Evolutionary conservation across 2,888 invertebrate species (phyloP).

Genomic region (Hemithea aestivaria): DNA sequence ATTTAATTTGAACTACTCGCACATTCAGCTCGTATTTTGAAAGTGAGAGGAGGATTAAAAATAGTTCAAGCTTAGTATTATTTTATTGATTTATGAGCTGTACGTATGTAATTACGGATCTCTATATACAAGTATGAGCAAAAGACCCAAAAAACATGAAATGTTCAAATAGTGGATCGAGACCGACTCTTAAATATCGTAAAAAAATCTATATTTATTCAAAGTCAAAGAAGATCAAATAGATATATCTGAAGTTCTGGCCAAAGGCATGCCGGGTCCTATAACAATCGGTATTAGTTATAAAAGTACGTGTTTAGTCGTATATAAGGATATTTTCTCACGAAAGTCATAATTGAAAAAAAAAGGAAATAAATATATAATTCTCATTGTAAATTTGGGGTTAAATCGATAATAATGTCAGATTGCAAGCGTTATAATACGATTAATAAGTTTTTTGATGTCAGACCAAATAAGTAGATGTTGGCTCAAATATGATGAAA

Average conservation of each 20-base stretch:
- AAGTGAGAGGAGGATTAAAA: conserved; percentile 13
- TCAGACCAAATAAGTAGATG: conserved; percentile 54
- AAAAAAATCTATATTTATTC: too few relatives aligned
- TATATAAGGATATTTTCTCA: too few relatives aligned
- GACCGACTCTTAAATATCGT: too few relatives aligned
- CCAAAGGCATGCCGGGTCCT: too few relatives aligned
- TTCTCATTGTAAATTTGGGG: conserved; percentile 30
- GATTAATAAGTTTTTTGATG: conserved; percentile 60
- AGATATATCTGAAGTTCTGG: too few relatives aligned
- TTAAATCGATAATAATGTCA: conserved; percentile 51
- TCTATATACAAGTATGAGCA: too few relatives aligned
- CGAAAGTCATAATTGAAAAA: background rate
- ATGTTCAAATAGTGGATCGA: too few relatives aligned
- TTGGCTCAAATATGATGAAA: conserved; percentile 62
- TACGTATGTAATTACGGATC: too few relatives aligned
- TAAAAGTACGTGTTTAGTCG: too few relatives aligned
- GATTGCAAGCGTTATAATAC: conserved; percentile 37
- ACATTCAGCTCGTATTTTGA: conserved; percentile 12
- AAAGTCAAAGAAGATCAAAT: too few relatives aligned
- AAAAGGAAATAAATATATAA: conserved; percentile 2
- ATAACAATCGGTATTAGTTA: too few relatives aligned
- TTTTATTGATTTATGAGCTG: conserved; percentile 9
- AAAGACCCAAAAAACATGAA: too few relatives aligned
- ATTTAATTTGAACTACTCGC: conserved; percentile 15
- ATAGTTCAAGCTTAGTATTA: conserved; percentile 5